Percentiles rank a stretch among this genome's conserved stretches.
Conservation (phyloP, 1,140 invertebrate genomes). For the Ctenoplectra terminalis region DNA sequence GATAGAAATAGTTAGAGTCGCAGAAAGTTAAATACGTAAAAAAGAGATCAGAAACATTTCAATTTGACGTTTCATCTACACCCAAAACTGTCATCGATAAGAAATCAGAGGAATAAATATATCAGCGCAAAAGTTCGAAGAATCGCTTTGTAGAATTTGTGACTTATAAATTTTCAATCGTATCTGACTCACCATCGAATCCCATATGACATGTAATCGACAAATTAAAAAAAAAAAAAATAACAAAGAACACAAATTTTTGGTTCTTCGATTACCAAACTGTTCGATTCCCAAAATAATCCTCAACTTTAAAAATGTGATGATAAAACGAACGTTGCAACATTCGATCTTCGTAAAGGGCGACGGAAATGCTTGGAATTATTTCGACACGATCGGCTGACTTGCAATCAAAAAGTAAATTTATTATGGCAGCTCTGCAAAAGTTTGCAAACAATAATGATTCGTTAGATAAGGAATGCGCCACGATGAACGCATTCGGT, state of each 20-base stretch:
- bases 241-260: no score
- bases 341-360: no score
- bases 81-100: neutral
- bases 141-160: neutral
- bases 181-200: neutral
- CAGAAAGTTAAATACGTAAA: no score
- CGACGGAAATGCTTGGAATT: neutral
- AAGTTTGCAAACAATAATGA: conserved; percentile 53
- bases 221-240: neutral
- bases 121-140: neutral
- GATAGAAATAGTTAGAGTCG: no score
- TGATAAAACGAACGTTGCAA: no score
- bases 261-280: no score
- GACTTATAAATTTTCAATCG: neutral
- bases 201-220: neutral
- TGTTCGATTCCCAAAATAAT: no score
- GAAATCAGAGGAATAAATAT: neutral
- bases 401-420: neutral
- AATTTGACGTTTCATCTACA: no score
- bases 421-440: neutral
- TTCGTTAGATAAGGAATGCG: conserved; percentile 6
- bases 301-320: no score
- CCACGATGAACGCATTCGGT: conserved; percentile 8
- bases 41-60: no score
- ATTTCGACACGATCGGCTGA: neutral